Percentiles rank a stretch among this genome's conserved stretches.
These are phyloP conservation scores for Pyrocoelia pectoralis DNA, from an alignment of 2,888 invertebrate species.

Conservation along the genomic window DNA sequence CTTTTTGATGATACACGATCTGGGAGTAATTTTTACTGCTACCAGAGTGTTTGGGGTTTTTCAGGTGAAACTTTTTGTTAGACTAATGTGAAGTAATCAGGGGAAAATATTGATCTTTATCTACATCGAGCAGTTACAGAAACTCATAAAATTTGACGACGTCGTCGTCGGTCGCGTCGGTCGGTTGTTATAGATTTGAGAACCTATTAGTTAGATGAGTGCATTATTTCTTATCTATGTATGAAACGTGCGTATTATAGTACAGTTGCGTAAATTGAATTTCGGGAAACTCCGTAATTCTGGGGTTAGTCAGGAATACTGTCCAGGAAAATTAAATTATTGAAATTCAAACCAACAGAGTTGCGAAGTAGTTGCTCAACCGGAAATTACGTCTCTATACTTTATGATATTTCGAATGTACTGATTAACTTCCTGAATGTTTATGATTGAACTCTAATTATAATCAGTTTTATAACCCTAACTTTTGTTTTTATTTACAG, in stretches of 20 bases:
- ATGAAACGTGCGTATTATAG: not conserved
- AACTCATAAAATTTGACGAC: not conserved
- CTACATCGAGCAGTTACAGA: no score
- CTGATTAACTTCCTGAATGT: not conserved
- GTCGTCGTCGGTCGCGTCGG: not conserved
- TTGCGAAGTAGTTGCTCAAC: slow-evolving; percentile 16
- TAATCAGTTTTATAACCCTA: not conserved
- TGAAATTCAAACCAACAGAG: slow-evolving; percentile 19
- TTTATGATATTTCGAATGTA: slow-evolving; percentile 16
- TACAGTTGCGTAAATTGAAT: slow-evolving; percentile 5
- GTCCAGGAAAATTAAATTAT: slow-evolving; percentile 25
- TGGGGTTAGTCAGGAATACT: slow-evolving; percentile 13
- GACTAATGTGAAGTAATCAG: not conserved
- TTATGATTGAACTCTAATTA: not conserved
- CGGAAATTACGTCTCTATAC: slow-evolving; percentile 18
- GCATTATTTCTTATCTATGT: slow-evolving; percentile 6
- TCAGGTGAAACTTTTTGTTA: slow-evolving; percentile 8
- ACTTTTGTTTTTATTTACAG: slow-evolving; percentile 60
- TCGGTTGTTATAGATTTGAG: not conserved
- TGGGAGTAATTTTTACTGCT: slow-evolving; percentile 9
- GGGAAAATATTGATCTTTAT: not conserved
- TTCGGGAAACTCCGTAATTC: slow-evolving; percentile 7
- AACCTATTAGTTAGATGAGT: not conserved
- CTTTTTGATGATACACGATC: slow-evolving; percentile 9
- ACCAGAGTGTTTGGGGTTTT: slow-evolving; percentile 3